Percentiles rank a stretch among this genome's conserved stretches.
Conservation (phyloP, 1,140 invertebrate species). For the Hyles euphorbiae region DNA sequence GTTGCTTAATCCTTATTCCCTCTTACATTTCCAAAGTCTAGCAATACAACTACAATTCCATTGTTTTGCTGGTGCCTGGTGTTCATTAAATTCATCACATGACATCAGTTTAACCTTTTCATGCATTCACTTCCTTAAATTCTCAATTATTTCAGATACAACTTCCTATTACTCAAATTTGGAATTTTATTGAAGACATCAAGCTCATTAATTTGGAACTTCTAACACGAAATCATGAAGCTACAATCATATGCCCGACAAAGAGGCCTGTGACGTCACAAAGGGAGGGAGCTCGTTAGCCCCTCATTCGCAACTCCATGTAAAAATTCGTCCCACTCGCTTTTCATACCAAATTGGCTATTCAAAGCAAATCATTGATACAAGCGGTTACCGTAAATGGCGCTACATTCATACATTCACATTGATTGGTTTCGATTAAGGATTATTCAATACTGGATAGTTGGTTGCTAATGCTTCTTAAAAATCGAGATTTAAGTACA, state of each 20-base stretch:
- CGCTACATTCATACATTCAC: conserved; percentile 10
- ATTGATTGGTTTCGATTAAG: not conserved
- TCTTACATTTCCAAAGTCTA: too few species aligned
- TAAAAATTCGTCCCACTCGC: conserved; percentile 4
- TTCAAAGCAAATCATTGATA: conserved; percentile 24
- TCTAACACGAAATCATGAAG: conserved; percentile 2
- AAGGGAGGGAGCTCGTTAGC: conserved; percentile 1
- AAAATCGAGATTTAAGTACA: too few species aligned
- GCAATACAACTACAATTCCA: too few species aligned
- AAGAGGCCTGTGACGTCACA: conserved; percentile 6
- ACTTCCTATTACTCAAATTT: too few species aligned
- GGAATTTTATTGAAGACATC: too few species aligned
- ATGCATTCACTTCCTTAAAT: too few species aligned
- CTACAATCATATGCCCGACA: conserved; percentile 4
- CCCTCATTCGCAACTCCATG: not conserved
- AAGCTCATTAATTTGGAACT: conserved; percentile 5
- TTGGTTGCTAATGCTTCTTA: too few species aligned
- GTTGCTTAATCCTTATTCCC: too few species aligned
- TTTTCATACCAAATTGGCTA: conserved; percentile 21
- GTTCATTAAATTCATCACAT: too few species aligned
- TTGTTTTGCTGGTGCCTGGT: too few species aligned
- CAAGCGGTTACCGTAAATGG: conserved; percentile 13
- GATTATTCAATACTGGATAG: conserved; percentile 3
- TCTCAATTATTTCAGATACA: too few species aligned
- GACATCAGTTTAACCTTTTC: too few species aligned